Conservation (phyloP, 2,113 vertebrate species). For the Pontoporia blainvillei region DNA sequence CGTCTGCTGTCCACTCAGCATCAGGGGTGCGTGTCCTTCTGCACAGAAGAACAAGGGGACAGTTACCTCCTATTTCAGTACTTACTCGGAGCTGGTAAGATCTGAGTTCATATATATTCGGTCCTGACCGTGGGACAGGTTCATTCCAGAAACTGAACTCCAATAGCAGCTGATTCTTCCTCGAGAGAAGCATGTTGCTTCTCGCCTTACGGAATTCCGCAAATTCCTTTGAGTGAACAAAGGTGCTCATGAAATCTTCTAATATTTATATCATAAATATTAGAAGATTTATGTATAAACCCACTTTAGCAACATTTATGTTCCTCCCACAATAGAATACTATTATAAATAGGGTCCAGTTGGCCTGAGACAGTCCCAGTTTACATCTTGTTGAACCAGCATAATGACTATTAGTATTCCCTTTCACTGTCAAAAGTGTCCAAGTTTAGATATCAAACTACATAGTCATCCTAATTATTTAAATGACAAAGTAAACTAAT, state of each 20-base stretch:
- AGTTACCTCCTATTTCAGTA: background rate
- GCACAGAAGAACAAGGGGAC: background rate
- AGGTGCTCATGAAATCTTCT: background rate
- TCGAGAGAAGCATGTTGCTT: conserved; percentile 95
- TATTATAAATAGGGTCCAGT: background rate
- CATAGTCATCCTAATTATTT: background rate
- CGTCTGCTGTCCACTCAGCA: background rate
- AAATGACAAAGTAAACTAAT: background rate
- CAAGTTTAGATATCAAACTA: background rate
- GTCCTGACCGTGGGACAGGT: conserved; percentile 89
- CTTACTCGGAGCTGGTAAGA: conserved; percentile 96
- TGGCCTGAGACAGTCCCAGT: background rate
- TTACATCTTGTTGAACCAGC: background rate
- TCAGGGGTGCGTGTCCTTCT: background rate
- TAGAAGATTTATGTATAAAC: background rate
- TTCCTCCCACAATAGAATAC: background rate
- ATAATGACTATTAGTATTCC: background rate
- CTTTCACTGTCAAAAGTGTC: background rate
- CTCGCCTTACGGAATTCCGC: conserved; percentile 89
- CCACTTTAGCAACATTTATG: background rate
- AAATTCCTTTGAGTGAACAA: conserved; percentile 84
- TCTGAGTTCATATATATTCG: conserved; percentile 96
- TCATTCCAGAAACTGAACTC: conserved; percentile 99
- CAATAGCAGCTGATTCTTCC: conserved; percentile 93
- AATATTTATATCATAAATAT: background rate